Conservation (phyloP, 2,797 vertebrate genomes). For the Scolopax rusticola region DNA sequence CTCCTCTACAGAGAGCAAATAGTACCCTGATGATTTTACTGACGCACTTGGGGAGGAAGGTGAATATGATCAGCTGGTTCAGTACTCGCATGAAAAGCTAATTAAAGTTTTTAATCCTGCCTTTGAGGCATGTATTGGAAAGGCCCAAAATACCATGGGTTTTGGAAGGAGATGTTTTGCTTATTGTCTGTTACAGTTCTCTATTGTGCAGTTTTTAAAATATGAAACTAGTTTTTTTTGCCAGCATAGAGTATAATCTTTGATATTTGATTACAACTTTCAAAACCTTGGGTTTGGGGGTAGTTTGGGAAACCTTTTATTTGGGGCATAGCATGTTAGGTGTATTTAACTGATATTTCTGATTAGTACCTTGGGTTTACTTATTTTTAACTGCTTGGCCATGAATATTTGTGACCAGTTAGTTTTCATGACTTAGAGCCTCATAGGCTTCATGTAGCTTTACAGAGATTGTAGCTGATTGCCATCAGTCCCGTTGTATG, state of each 20-base stretch:
- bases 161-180: background rate
- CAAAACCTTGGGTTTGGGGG: background rate
- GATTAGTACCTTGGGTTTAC: background rate
- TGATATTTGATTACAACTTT: background rate
- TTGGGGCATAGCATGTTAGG: background rate
- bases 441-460: background rate
- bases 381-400: background rate
- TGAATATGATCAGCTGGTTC: slow-evolving; percentile 40
- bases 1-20: slow-evolving; percentile 23
- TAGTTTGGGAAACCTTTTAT: background rate
- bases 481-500: background rate
- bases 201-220: background rate
- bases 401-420: background rate
- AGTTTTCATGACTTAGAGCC: background rate
- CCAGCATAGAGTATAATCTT: background rate
- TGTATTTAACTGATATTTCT: background rate
- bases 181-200: background rate
- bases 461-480: background rate
- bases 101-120: slow-evolving; percentile 57
- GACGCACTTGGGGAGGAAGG: slow-evolving; percentile 51
- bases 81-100: slow-evolving; percentile 25
- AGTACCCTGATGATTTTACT: slow-evolving; percentile 65
- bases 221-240: background rate
- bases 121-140: background rate
- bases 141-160: background rate